A percentile compares a stretch with the other conserved stretches of the same genome.
Conservation (phyloP, 2,113 vertebrate genomes). For the Percopsis transmontana region DNA sequence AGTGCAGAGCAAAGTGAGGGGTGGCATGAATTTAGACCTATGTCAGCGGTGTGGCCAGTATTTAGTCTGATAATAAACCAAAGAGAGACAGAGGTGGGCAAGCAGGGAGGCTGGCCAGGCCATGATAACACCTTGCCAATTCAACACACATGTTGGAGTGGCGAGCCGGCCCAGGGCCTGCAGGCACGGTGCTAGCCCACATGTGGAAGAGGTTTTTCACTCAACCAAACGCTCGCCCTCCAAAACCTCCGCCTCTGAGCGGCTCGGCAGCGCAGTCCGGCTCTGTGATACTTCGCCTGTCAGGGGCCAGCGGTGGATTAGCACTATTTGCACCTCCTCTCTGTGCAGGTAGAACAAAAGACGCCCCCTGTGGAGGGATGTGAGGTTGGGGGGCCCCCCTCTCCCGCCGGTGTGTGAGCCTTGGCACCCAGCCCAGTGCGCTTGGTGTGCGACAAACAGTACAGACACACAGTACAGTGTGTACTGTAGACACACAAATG, state of each 20-base stretch:
- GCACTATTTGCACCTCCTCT: slow-evolving; percentile 75
- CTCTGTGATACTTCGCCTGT: slow-evolving; percentile 8
- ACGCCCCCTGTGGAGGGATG: slow-evolving; percentile 43
- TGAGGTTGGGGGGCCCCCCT: slow-evolving; percentile 14
- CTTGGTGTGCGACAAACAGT: no score
- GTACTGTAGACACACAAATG: not conserved
- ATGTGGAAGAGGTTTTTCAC: slow-evolving; percentile 78
- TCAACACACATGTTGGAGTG: slow-evolving; percentile 71
- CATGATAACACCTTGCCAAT: slow-evolving; percentile 74
- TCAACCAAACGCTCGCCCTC: slow-evolving; percentile 55
- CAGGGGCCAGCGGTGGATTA: slow-evolving; percentile 70
- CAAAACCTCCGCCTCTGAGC: slow-evolving; percentile 37
- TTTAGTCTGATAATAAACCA: slow-evolving; percentile 67
- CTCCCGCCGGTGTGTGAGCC: slow-evolving; percentile 24
- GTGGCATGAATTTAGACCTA: not conserved
- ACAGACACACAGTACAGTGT: no score
- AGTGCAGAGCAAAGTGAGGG: not conserved
- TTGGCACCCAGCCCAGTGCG: slow-evolving; percentile 19
- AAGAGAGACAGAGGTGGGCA: slow-evolving; percentile 56
- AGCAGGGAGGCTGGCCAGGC: slow-evolving; percentile 45
- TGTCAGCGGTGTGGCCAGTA: slow-evolving; percentile 23
- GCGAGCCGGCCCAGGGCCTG: slow-evolving; percentile 61
- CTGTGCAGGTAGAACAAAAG: slow-evolving; percentile 51
- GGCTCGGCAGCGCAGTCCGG: slow-evolving; percentile 39
- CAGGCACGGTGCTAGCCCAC: slow-evolving; percentile 51